Evolutionary conservation across 2,888 invertebrate species (phyloP).

Genomic region (Colletes collaris): DNA sequence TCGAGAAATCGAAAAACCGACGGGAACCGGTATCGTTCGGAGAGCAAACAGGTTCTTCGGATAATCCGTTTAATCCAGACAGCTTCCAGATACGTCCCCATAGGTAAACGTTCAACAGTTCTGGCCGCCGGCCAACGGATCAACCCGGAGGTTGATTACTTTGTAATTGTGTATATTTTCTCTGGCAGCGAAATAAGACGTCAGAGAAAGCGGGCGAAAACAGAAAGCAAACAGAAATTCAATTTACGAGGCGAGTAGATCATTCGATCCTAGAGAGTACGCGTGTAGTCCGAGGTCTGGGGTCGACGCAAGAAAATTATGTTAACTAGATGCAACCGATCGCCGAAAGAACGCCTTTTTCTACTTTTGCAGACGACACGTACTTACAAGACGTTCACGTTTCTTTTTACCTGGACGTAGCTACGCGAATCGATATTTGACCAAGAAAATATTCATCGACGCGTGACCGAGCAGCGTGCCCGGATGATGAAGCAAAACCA

Average conservation of each 20-base stretch:
- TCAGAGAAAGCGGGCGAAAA: neutral
- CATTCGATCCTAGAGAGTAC: conserved; percentile 8
- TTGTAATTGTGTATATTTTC: conserved; percentile 77
- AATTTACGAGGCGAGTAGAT: conserved; percentile 1
- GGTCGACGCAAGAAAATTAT: neutral
- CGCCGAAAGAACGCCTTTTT: no score
- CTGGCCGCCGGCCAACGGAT: conserved; percentile 70
- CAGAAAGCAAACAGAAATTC: no score
- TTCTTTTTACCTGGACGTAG: no score
- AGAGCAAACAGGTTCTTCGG: conserved; percentile 20
- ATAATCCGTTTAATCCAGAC: conserved; percentile 67
- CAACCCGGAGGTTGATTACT: conserved; percentile 72
- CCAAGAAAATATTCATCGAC: neutral
- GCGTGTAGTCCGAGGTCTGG: neutral
- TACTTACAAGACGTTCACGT: no score
- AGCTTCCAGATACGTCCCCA: conserved; percentile 54
- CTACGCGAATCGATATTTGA: no score
- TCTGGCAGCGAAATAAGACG: conserved; percentile 46
- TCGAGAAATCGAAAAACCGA: neutral
- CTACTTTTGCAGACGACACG: no score
- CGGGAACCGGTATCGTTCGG: conserved; percentile 4
- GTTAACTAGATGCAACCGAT: no score
- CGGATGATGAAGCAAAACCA: no score
- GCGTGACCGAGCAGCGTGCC: no score
- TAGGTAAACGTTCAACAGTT: conserved; percentile 69